Base-by-base conservation (phyloP, 2,797 vertebrate species). In the Thaleichthys pacificus region DNA sequence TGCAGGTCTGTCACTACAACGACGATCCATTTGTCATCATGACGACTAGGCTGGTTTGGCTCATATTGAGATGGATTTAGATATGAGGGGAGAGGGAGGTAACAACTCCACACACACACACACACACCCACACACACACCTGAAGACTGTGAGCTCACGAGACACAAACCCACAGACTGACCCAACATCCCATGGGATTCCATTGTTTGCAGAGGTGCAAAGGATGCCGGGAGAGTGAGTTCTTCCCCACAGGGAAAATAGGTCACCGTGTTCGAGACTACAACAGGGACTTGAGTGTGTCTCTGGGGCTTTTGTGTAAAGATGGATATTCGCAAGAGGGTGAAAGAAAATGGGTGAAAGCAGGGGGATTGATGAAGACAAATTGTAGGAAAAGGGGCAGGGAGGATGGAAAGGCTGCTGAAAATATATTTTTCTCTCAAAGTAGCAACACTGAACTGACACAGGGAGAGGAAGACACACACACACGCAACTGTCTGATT, bases 251-350 rank as follows among this genome's bases (percentile, higher is more conserved):
- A 71, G 71, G 79, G 86, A 85, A 78, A 73, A 32, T 89, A 88
- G 89, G 90, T 90, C 89, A 90, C 61, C 80, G 68, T 67, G 71
- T 80, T 79, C 82, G 69, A 73, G 72, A 79, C 38, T 80, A 82
- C 71, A 70, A 74, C 19, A 58, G 21, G 58, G 84, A 72, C 57
- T 69, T 58, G 74, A 82, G 63, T 49, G 70, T 72, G 57, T 83
- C 66, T 64, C 28, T 74, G 38, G 38, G 38, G 38, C 8, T 42
- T 42, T 42, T 42, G 38, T 9, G 38, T 11, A 6, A 11, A 11
- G 38, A 42, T 42, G 38, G 38, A 6, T 42, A 42, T 42, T 42
- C 1, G 9, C 38, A 42, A 42, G 38, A 42, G 38, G 38, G 38
- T 42, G 38, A 42, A 42, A 42, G 7, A 42, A 32, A 32, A 32